Percentiles rank a stretch among this genome's conserved stretches.
phyloP scores from a whole-genome alignment of 2,888 invertebrate genomes.

The Cerceris ruficornis region DNA sequence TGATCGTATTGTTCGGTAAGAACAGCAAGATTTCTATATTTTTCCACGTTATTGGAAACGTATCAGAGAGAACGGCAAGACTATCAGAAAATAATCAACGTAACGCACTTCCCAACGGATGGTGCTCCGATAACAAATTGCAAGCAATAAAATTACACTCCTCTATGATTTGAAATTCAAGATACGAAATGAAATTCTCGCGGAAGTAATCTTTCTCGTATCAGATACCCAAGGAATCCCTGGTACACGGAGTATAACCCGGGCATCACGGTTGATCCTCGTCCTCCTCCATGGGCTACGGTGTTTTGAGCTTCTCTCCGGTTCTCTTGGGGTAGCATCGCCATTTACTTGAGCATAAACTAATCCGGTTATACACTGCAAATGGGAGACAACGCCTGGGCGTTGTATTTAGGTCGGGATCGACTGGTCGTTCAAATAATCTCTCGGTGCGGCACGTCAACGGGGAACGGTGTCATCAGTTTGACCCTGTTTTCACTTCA shows the following conservation, averaged over 20 bases:
- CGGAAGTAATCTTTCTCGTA: not conserved
- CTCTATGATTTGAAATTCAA: not conserved
- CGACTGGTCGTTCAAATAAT: conserved; percentile 52
- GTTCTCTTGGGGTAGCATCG: not conserved
- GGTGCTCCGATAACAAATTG: not conserved
- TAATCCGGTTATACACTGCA: conserved; percentile 8
- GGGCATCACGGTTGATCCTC: no score
- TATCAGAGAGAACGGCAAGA: not conserved
- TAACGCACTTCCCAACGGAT: not conserved
- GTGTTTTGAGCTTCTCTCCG: not conserved
- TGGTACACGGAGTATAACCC: not conserved
- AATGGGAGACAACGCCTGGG: conserved; percentile 28
- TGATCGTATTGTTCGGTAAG: not conserved
- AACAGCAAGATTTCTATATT: not conserved
- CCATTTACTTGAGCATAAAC: not conserved
- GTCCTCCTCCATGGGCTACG: not conserved
- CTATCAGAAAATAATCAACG: not conserved
- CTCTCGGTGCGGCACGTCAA: conserved; percentile 34
- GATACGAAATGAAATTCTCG: not conserved
- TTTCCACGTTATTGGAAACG: not conserved
- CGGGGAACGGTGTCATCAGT: conserved; percentile 47
- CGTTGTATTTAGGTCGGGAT: conserved; percentile 53
- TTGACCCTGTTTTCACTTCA: conserved; percentile 56
- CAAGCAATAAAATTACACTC: not conserved
- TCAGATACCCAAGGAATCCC: not conserved